Conservation (phyloP, 2,113 vertebrate genomes). For the Polypterus senegalus region DNA sequence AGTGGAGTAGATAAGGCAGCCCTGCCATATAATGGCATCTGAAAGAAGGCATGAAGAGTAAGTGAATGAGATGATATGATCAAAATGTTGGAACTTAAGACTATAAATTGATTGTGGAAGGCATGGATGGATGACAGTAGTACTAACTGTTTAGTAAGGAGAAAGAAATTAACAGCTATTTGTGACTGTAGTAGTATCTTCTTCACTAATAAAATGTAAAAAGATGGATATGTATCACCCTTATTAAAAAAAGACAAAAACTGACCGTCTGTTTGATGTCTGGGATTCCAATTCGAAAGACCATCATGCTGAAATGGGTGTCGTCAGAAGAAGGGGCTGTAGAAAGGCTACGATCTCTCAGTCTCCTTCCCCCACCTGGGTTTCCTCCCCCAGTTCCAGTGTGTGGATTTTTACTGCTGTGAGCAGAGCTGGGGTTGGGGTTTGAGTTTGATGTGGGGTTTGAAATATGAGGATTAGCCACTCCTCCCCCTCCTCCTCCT, state of each 20-base stretch:
- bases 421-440: conserved; percentile 50
- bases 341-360: conserved; percentile 57
- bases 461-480: no score
- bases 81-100: no score
- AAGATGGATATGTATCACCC: no score
- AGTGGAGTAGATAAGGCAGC: no score
- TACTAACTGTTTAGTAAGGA: no score
- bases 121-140: no score
- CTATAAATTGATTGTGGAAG: no score
- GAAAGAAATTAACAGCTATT: no score
- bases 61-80: no score
- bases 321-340: conserved; percentile 54
- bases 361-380: conserved; percentile 51
- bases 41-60: no score
- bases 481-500: neutral
- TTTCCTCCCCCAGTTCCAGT: conserved; percentile 26
- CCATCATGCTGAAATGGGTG: conserved; percentile 79
- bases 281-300: conserved; percentile 84
- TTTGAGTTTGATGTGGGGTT: conserved; percentile 45
- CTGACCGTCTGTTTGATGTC: conserved; percentile 88
- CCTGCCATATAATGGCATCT: no score
- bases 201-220: neutral
- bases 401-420: conserved; percentile 9
- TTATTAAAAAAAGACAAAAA: conserved; percentile 14
- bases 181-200: no score